These are phyloP conservation scores for Piprites chloris DNA, from an alignment of 2,113 vertebrate genomes.

Conservation along the genomic window DNA sequence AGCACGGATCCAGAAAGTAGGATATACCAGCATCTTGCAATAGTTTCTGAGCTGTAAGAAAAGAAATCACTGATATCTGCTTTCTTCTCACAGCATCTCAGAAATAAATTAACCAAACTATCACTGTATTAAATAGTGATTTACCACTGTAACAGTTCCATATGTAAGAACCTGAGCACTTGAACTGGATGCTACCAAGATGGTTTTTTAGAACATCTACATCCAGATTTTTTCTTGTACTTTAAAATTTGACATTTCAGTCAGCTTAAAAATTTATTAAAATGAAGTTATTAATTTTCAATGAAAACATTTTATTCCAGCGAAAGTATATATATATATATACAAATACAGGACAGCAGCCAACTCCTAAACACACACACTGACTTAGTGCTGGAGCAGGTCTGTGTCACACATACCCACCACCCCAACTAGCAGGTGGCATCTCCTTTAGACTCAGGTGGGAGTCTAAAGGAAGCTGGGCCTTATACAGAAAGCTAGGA, in stretches of 20 bases:
- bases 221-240: neutral
- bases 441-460: neutral
- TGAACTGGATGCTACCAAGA: neutral
- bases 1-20: slow-evolving; percentile 95
- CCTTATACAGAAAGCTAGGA: neutral
- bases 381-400: neutral
- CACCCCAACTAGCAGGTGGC: neutral
- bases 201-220: neutral
- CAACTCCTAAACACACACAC: neutral
- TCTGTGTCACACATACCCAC: neutral
- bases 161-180: neutral
- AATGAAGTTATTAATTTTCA: neutral
- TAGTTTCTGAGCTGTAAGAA: slow-evolving; percentile 85
- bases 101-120: neutral
- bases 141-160: neutral
- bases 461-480: neutral
- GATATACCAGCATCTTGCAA: slow-evolving; percentile 94
- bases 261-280: neutral
- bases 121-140: neutral
- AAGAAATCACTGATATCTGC: neutral
- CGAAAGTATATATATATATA: neutral
- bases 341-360: neutral
- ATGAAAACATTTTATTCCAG: neutral
- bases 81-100: neutral
- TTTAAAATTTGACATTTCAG: neutral